Base-by-base conservation (phyloP, 2,888 invertebrate species). In the Schrankia costaestrigalis region DNA sequence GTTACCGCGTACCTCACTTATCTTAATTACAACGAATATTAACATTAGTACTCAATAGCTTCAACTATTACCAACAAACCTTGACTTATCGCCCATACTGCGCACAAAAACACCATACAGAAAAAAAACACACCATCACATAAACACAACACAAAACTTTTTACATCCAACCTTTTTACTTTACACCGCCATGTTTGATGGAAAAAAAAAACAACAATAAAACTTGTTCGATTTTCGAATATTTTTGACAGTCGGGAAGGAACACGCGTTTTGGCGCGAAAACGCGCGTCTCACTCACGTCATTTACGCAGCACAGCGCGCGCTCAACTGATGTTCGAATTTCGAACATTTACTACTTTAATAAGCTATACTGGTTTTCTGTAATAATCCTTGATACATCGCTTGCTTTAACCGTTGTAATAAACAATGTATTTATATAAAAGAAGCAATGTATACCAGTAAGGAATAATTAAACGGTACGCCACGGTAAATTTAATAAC, bases 241-340 rank as follows among this genome's bases (percentile, higher is more conserved):
- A 46, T 54, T 31, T 44, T 42, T 45, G 61, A 59, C 55, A 60
- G 48, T 63, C 69, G 67, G 40, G 63, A 63, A 64, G 60, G 63
- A 57, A 54, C 51, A 61, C 63, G 60, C 63, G 62, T 73, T 77
- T 74, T 64, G 62, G 68, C 78, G 76, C 66, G 66, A 71, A 75
- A 75, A 71, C 62, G 51, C 56, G 53, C 33, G 46, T 53, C 57
- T 37, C 30, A 1, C 0, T 18, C 25, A 51, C 82, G 78, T 71
- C 61, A 33, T 12, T 30, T 43, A 33, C 38, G 12, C 26, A 36
- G 55, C 74, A 70, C 77, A 50, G 56, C 63, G 56, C 55, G 75
- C 81, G 78, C 64, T 56, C 57, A 57, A 85, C 85, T 85, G 69
- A 67, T 36, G 35, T 56, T 55, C 17, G 46, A 28, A 30, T 47